phyloP scores from a whole-genome alignment of 1,140 invertebrate genomes.

The Bursaphelenchus mucronatus region DNA sequence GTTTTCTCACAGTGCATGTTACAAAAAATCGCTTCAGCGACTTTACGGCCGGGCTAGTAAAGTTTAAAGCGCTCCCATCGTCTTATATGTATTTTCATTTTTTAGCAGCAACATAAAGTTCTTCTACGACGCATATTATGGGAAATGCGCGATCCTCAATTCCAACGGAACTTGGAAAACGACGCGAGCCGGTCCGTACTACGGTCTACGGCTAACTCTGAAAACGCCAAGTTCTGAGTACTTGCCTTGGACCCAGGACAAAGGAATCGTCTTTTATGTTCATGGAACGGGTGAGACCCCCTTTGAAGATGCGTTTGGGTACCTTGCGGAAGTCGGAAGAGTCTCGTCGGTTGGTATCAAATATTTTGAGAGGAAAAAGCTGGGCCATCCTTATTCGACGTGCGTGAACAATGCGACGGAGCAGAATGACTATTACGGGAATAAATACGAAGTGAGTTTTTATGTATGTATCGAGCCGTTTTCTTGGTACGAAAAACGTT shows the following conservation, averaged over 20 bases:
- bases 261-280: constrained; percentile 9
- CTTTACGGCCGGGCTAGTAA: no score
- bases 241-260: constrained; percentile 18
- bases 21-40: no score
- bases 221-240: neutral
- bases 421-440: constrained; percentile 2
- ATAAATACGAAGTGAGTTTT: constrained; percentile 3
- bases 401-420: constrained; percentile 6
- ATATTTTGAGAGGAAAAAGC: constrained; percentile 2
- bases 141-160: constrained; percentile 11
- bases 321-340: constrained; percentile 8
- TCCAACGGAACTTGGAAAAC: constrained; percentile 5
- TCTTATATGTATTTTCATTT: no score
- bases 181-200: constrained; percentile 17
- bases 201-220: constrained; percentile 15
- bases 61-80: no score
- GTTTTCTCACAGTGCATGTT: no score
- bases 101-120: no score
- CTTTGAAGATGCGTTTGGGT: constrained; percentile 20
- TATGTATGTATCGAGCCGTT: no score
- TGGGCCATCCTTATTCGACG: constrained; percentile 12
- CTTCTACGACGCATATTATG: constrained; percentile 11
- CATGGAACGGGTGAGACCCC: constrained; percentile 8
- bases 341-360: constrained; percentile 16
- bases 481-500: no score